Evolutionary conservation across 2,888 invertebrate species (phyloP), one percentile per base, ranked within the genome.

Genomic region (Epsilonema sp.): DNA sequence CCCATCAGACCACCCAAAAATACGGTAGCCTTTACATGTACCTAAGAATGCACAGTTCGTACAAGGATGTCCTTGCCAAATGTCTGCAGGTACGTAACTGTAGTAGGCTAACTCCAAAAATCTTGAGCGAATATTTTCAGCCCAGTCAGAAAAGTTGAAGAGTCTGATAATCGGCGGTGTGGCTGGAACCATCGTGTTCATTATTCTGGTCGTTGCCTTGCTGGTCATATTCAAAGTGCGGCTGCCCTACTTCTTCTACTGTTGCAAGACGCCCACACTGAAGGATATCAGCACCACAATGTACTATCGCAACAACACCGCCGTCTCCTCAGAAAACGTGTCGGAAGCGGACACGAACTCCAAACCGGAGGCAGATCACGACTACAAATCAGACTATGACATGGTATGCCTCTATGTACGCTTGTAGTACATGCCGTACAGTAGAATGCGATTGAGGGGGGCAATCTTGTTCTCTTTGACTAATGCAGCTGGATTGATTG

Each of bases 211-310:
- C 19, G 20, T 36, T 5, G 16, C 47, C 20, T 11, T 46, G 3
- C 16, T 47, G 4, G 13, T 46, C 22, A 47, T 47, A 26, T 44
- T 46, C 23, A 47, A 47, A 26, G 24, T 47, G 19, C 26, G 31
- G 46, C 46, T 13, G 5, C 8, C 8, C 16, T 19, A 39, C n/a
- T 39, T 8, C 20, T 39, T 46, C 42, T 37, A 36, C 22, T 49
- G 50, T 42, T 50, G 45, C 45, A 45, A 50, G 26, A 20, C 19
- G 36, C 48, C 50, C 8, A 36, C 49, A 4, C 21, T 50, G 22
- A 50, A 50, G 25, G 48, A 50, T 22, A 50, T 50, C 24, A 42
- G 39, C 3, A 48, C 45, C 25, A 45, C 38, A n/a, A 40, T 45
- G 24, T 50, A 45, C 37, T 50, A 50, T 37, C 45, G 50, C 13